Base-by-base conservation (phyloP, 2,113 vertebrate species). In the Garra rufa region DNA sequence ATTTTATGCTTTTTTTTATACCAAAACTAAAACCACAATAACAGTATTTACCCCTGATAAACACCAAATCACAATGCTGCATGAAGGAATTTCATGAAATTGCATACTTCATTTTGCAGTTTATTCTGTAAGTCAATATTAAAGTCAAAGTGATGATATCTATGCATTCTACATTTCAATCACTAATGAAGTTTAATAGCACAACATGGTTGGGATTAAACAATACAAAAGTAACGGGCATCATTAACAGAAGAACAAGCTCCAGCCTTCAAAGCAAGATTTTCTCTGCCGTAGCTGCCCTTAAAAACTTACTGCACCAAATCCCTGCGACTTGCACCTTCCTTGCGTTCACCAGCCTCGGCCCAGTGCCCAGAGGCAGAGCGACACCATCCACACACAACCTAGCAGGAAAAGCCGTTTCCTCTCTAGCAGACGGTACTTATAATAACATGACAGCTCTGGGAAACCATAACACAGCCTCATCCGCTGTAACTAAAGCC, bases 291-390 rank as follows among this genome's bases (percentile, higher is more conserved):
- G 19, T 69, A 41, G 41, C 52, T 38, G 38, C 9, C 50, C 26
- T 63, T 89, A 92, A 92, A 91, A 93, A 92, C 90, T 93, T 92
- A 93, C 92, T 94, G 94, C 94, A 94, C 92, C 94, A 95, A 88
- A 93, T 71, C 90, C 90, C 92, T 91, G 91, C 91, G 91, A 90
- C 89, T 86, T 85, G 85, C 89, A 76, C 91, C 90, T 91, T 87
- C 86, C 89, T 90, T 87, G 81, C 88, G 87, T 84, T 85, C 85
- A 76, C 73, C 59, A 84, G 83, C 63, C 85, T 91, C 94, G 92
- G 93, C 92, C 88, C 84, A 57, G 82, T 89, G 92, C 93, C 94
- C 92, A 92, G 19, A 75, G 74, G 84, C 87, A 88, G 50, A 76
- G 75, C 86, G 80, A 84, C 87, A 74, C 75, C 38, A 13, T 85